Evolutionary conservation across 2,888 invertebrate species (phyloP).

Genomic region (Acleris literana): DNA sequence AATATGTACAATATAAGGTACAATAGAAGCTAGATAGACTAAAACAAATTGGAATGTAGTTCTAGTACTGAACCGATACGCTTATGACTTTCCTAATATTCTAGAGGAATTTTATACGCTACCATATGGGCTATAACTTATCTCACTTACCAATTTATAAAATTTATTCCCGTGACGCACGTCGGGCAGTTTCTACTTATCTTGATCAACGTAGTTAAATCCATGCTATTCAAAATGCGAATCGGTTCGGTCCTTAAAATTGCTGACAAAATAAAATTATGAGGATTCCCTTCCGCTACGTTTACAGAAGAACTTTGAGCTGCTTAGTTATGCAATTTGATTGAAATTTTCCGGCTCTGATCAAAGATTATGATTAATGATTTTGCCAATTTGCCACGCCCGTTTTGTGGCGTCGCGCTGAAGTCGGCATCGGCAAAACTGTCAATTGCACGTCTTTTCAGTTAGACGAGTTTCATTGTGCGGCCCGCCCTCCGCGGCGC

Average conservation of each 20-base stretch:
- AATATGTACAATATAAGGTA: too few relatives aligned
- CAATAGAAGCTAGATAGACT: too few relatives aligned
- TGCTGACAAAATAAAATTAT: slow-evolving; percentile 30
- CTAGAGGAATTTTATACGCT: too few relatives aligned
- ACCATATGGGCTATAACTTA: too few relatives aligned
- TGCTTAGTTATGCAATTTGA: slow-evolving; percentile 35
- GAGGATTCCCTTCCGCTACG: slow-evolving; percentile 20
- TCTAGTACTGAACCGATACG: too few relatives aligned
- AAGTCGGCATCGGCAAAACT: slow-evolving; percentile 42
- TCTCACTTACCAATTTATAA: too few relatives aligned
- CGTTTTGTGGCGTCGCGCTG: slow-evolving; percentile 34
- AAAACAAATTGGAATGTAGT: too few relatives aligned
- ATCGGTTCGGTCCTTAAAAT: slow-evolving; percentile 17
- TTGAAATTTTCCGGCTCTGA: slow-evolving; percentile 32
- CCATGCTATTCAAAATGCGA: slow-evolving; percentile 6
- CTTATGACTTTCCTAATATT: too few relatives aligned
- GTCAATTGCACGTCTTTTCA: slow-evolving; percentile 45
- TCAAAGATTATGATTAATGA: slow-evolving; percentile 36
- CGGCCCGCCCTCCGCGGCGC: slow-evolving; percentile 38
- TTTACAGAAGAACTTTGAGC: slow-evolving; percentile 30
- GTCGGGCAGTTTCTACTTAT: background rate
- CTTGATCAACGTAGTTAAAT: background rate
- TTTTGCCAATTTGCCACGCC: slow-evolving; percentile 34
- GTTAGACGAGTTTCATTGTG: slow-evolving; percentile 53
- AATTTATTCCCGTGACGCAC: too few relatives aligned